Conservation (phyloP, 2,113 vertebrate genomes). For the Pterocles burchelli region DNA sequence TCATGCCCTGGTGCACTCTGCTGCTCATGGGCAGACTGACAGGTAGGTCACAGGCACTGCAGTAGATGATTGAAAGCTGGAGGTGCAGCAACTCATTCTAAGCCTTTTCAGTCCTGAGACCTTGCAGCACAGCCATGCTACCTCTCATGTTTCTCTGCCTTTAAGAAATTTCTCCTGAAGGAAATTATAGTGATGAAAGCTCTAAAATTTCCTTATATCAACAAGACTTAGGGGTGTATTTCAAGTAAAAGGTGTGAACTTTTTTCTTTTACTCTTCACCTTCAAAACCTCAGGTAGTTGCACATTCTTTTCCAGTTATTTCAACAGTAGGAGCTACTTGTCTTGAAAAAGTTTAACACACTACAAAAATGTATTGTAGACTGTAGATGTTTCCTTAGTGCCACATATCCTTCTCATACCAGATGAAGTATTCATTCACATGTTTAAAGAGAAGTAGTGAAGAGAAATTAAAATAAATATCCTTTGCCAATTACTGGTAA, state of each 20-base stretch:
- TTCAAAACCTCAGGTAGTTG: background rate
- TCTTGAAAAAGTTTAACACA: background rate
- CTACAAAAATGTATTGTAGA: background rate
- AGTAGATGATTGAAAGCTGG: background rate
- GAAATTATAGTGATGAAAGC: background rate
- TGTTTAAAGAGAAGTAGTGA: background rate
- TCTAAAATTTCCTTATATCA: background rate
- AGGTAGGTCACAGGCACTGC: background rate
- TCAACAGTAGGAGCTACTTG: background rate
- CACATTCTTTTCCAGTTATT: background rate
- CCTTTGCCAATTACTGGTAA: background rate
- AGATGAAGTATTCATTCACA: background rate
- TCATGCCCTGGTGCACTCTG: too few relatives aligned
- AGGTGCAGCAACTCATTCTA: background rate
- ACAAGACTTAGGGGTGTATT: background rate
- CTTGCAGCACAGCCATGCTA: background rate
- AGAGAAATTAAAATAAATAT: background rate
- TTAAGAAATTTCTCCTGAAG: background rate
- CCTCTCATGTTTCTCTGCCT: background rate
- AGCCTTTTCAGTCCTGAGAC: background rate
- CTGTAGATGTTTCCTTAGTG: background rate
- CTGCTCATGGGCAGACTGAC: background rate
- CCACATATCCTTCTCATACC: background rate
- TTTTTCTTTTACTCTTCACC: background rate
- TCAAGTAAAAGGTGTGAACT: background rate